Evolutionary conservation across 2,888 invertebrate species (phyloP).

Genomic region (Drosophila aldrichi): DNA sequence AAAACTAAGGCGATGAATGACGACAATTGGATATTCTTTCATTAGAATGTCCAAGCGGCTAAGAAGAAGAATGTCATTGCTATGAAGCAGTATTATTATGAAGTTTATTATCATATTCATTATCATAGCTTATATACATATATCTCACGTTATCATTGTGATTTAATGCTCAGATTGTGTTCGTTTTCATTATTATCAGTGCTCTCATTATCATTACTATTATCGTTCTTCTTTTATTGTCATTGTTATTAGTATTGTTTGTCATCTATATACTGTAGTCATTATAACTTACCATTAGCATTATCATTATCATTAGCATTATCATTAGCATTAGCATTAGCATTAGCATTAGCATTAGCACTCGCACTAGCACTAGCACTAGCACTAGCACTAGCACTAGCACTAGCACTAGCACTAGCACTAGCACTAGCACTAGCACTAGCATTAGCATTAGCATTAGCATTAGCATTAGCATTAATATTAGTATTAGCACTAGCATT

Average conservation of each 20-base stretch:
- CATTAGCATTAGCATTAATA: background rate
- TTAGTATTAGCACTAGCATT: background rate
- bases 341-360: background rate
- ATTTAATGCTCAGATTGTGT: too few species aligned
- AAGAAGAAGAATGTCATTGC: background rate
- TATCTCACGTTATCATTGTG: background rate
- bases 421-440: background rate
- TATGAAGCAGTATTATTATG: background rate
- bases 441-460: background rate
- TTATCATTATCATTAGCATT: background rate
- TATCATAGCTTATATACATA: background rate
- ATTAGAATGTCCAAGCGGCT: background rate
- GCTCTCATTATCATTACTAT: background rate
- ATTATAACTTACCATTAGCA: background rate
- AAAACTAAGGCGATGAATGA: constrained; percentile 8
- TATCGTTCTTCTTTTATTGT: background rate
- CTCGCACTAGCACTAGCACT: background rate
- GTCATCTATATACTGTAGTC: too few species aligned
- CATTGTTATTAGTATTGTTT: background rate
- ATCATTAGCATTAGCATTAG: background rate
- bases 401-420: background rate
- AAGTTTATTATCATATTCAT: background rate
- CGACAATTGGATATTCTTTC: constrained; percentile 6
- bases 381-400: background rate
- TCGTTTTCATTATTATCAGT: background rate